phyloP scores from a whole-genome alignment of 1,140 invertebrate genomes.

The Heliconius hewitsoni region DNA sequence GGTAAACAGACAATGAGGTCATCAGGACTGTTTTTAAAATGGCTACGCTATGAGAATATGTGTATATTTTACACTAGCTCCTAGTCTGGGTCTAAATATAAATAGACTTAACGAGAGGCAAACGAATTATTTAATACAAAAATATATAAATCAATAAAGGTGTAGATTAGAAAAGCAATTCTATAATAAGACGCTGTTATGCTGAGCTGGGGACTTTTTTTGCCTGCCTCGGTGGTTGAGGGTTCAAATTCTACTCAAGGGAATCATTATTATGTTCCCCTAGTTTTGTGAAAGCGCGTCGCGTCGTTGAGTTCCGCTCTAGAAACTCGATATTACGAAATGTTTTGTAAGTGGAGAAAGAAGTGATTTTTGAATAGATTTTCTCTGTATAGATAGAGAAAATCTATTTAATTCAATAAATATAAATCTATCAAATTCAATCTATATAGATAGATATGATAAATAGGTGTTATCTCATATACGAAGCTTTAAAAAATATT shows the following conservation, averaged over 20 bases:
- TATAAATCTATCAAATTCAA: too few relatives aligned
- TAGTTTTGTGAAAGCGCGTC: background rate
- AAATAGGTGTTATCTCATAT: too few relatives aligned
- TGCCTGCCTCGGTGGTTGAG: background rate
- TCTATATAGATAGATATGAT: too few relatives aligned
- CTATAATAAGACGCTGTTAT: background rate
- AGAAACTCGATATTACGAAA: background rate
- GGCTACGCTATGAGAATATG: background rate
- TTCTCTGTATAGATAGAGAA: too few relatives aligned
- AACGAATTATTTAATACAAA: too few relatives aligned
- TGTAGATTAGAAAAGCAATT: background rate
- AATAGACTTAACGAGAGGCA: too few relatives aligned
- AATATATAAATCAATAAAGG: too few relatives aligned
- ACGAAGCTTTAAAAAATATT: too few relatives aligned
- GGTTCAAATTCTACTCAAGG: background rate
- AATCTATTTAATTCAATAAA: too few relatives aligned
- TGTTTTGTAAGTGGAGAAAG: background rate
- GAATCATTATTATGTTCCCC: background rate
- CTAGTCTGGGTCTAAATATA: too few relatives aligned
- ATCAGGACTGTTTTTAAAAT: background rate
- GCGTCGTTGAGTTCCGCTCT: background rate
- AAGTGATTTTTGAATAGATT: background rate
- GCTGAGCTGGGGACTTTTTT: background rate
- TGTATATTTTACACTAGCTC: background rate
- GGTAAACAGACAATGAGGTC: conserved; percentile 14